Conservation (phyloP, 2,888 invertebrate species). For the Ochlodes sylvanus region DNA sequence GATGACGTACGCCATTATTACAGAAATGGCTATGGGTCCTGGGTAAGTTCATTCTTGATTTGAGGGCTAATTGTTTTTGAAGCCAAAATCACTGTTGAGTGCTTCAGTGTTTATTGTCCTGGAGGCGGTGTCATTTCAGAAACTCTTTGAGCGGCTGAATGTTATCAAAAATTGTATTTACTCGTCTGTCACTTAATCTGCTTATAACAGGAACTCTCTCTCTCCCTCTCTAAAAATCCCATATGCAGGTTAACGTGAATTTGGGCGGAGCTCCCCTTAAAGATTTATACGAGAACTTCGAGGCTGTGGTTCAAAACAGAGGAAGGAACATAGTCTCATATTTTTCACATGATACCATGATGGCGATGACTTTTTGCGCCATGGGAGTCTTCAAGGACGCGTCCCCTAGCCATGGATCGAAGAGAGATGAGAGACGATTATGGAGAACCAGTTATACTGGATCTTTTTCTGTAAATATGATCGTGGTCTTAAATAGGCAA, state of each 20-base stretch:
- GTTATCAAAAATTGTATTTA: no score
- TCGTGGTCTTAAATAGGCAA: slow-evolving; percentile 90
- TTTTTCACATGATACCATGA: slow-evolving; percentile 88
- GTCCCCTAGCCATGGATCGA: slow-evolving; percentile 80
- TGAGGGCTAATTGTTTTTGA: not conserved
- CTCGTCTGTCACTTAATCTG: no score
- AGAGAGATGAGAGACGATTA: slow-evolving; percentile 82
- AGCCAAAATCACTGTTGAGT: no score
- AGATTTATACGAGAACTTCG: slow-evolving; percentile 86
- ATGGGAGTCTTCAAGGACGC: slow-evolving; percentile 87
- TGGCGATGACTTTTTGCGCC: slow-evolving; percentile 87
- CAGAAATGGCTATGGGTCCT: slow-evolving; percentile 75
- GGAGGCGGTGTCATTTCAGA: no score
- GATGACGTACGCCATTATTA: slow-evolving; percentile 91
- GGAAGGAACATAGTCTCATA: slow-evolving; percentile 85
- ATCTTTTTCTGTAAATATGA: slow-evolving; percentile 89
- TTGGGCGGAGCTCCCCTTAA: slow-evolving; percentile 88
- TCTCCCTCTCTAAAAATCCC: not conserved
- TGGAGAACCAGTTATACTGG: slow-evolving; percentile 89
- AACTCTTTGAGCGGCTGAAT: no score
- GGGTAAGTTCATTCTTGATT: slow-evolving; percentile 54
- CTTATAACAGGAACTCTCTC: no score
- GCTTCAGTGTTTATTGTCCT: no score
- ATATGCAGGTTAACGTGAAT: slow-evolving; percentile 82
- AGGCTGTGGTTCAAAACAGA: slow-evolving; percentile 52